Conservation (phyloP, 2,888 invertebrate species). For the Escarpia spicata region DNA sequence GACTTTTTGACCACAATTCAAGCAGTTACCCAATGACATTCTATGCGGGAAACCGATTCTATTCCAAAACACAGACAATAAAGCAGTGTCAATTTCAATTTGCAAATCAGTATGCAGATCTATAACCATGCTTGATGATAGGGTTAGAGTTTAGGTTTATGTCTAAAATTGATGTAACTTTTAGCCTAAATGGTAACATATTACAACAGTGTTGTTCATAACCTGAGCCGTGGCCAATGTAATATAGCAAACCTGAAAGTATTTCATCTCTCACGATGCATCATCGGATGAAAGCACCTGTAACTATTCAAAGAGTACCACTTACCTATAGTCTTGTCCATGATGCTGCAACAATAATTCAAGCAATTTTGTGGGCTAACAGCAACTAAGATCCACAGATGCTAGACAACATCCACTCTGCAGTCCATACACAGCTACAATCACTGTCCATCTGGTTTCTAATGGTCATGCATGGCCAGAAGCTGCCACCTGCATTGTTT, state of each 20-base stretch:
- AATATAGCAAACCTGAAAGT: not conserved
- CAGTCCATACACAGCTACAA: not conserved
- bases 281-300: not conserved
- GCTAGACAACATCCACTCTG: not conserved
- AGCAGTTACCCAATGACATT: not conserved
- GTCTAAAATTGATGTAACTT: too few species aligned
- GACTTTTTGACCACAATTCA: not conserved
- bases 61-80: too few species aligned
- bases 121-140: too few species aligned
- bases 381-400: not conserved
- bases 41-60: not conserved
- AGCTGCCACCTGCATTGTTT: not conserved
- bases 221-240: not conserved
- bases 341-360: not conserved
- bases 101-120: too few species aligned
- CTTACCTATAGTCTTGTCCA: not conserved
- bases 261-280: not conserved
- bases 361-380: not conserved
- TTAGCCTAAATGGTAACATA: too few species aligned
- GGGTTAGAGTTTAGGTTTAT: too few species aligned
- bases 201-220: too few species aligned
- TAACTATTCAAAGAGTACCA: not conserved
- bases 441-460: not conserved
- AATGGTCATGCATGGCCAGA: not conserved
- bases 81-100: too few species aligned